Evolutionary conservation across 2,113 vertebrate species (phyloP).

Genomic region (Bos javanicus): DNA sequence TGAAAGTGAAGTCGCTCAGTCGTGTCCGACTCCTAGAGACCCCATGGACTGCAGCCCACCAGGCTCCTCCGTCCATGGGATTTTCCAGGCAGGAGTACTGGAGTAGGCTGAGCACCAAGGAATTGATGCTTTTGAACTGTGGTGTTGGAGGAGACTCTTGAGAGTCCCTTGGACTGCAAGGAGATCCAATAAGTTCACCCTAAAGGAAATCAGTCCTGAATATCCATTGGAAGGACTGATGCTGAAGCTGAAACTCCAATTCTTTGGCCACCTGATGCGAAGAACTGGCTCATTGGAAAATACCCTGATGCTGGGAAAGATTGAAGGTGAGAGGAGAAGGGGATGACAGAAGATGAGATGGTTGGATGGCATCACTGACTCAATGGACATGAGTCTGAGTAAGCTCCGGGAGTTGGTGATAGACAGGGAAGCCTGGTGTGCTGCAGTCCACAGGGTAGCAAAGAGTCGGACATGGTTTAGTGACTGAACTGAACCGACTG

Average conservation of each 20-base stretch:
- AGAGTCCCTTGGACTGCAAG: neutral
- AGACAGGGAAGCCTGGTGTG: neutral
- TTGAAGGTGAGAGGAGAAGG: neutral
- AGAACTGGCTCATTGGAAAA: neutral
- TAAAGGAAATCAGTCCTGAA: neutral
- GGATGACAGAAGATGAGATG: neutral
- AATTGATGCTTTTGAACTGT: neutral
- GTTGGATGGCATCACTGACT: neutral
- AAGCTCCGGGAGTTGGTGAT: neutral
- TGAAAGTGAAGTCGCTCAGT: too few species aligned
- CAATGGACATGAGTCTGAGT: neutral
- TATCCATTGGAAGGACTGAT: neutral
- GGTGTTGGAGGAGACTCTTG: neutral
- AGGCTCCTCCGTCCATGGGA: too few species aligned
- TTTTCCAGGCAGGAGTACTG: too few species aligned
- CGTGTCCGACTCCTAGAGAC: too few species aligned
- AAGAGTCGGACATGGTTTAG: neutral
- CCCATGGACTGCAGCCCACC: too few species aligned
- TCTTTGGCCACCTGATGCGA: neutral
- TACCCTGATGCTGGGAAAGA: neutral
- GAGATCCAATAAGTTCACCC: neutral
- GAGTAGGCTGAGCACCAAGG: rapidly evolving
- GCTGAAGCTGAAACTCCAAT: neutral
- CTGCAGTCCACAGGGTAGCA: neutral
- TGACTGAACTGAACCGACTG: neutral